Base-by-base conservation (phyloP, 2,888 invertebrate genomes). In the Julus scandinavius region DNA sequence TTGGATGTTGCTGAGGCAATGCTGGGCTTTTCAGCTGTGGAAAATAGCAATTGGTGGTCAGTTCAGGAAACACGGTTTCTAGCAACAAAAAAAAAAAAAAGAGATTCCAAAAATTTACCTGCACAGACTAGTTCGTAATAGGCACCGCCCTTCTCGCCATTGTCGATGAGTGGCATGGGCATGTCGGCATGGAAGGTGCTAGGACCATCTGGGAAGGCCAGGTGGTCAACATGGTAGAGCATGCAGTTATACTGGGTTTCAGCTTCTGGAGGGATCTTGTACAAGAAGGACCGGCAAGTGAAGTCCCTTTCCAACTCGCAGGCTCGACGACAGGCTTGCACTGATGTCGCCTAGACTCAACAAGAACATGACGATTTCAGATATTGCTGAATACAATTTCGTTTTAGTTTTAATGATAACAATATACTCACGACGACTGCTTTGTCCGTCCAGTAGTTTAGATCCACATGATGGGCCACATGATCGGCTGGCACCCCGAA, bases 231-330 rank as follows among this genome's bases (percentile, higher is more conserved):
- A 91, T 98, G 98, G 93, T 97, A 98, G 58, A 98, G 94, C 90
- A 97, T 95, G 92, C 98, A 98, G 93, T 98, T 98, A 94, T 97
- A 97, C 89, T 96, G 95, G 1, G 95, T 94, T 7, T 88, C 83
- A 7, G 95, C 95, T 89, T 94, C 93, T 0, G 95, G 95, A 0
- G 91, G 90, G 7, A 90, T 90, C 87, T 90, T 90, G 90, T 91
- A 92, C 91, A 97, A 92, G 94, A 96, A 94, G 89, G 97, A 94
- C 92, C 98, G 95, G 92, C 98, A 98, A 84, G 98, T 94, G 93
- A 98, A 98, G 93, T 98, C 97, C 88, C 96, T 96, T 92, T 98
- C 98, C 89, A 97, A 96, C 93, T 97, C 97, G 92, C 98, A 98
- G 87, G 97, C 97, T 89, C 97, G 93, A 88, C 96, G 95, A 91